These are phyloP conservation scores for Toxotes chatareus DNA, from an alignment of 2,113 vertebrate genomes.

Conservation along the genomic window DNA sequence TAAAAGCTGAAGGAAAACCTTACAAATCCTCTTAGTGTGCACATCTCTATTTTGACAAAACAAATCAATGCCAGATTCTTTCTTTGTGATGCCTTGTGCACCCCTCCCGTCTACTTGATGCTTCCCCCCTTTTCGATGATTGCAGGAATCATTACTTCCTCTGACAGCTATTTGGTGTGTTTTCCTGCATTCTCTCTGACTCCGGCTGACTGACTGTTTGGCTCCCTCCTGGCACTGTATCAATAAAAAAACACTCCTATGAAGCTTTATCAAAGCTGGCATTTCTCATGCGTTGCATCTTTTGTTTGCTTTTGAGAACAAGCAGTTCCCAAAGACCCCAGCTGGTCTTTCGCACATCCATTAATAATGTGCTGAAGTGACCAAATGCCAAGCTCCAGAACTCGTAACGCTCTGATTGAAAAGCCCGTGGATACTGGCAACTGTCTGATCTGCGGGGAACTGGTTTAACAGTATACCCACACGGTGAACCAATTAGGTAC, in stretches of 20 bases:
- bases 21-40: slow-evolving; percentile 66
- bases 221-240: slow-evolving; percentile 44
- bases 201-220: slow-evolving; percentile 27
- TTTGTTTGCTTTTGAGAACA: slow-evolving; percentile 53
- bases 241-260: slow-evolving; percentile 63
- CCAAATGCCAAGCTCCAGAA: slow-evolving; percentile 38
- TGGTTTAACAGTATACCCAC: slow-evolving; percentile 35
- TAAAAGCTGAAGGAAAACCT: slow-evolving; percentile 38
- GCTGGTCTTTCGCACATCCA: slow-evolving; percentile 44
- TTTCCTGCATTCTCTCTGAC: slow-evolving; percentile 36
- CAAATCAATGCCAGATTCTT: slow-evolving; percentile 70
- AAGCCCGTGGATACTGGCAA: slow-evolving; percentile 46
- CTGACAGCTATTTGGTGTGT: slow-evolving; percentile 60
- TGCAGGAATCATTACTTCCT: slow-evolving; percentile 54
- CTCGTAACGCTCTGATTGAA: slow-evolving; percentile 40
- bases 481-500: slow-evolving; percentile 59
- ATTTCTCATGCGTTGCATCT: slow-evolving; percentile 38
- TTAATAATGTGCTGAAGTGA: slow-evolving; percentile 53
- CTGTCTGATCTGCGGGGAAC: slow-evolving; percentile 48
- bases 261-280: slow-evolving; percentile 59
- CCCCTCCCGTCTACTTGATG: slow-evolving; percentile 20
- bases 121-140: slow-evolving; percentile 12
- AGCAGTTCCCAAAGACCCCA: slow-evolving; percentile 45
- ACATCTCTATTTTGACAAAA: slow-evolving; percentile 50
- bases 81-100: slow-evolving; percentile 19